Percentiles rank a stretch among this genome's conserved stretches.
phyloP scores from a whole-genome alignment of 2,888 invertebrate genomes.

The Pseudococcus longispinus region DNA sequence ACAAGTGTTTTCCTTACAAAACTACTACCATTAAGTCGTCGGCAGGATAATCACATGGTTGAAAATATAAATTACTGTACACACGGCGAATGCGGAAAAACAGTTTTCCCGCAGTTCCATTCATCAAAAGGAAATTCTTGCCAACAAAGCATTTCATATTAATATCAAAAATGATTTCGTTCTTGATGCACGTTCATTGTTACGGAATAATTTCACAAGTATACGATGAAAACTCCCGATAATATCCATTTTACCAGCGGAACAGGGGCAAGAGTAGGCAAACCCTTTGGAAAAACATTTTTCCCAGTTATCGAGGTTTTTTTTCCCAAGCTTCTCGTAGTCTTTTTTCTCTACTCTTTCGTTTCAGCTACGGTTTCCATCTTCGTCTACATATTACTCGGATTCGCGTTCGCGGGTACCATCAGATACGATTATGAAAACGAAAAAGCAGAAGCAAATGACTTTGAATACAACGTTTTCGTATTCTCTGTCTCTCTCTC shows the following conservation, averaged over 20 bases:
- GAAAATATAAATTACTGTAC: conserved; percentile 10
- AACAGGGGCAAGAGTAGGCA: not conserved
- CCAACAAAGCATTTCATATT: conserved; percentile 42
- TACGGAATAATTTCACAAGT: conserved; percentile 40
- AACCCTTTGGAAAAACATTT: conserved; percentile 54
- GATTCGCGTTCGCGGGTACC: not conserved
- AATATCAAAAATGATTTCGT: conserved; percentile 48
- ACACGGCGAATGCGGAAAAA: not conserved
- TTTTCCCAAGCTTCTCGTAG: not conserved
- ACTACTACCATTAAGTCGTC: not conserved
- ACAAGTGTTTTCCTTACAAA: conserved; percentile 21
- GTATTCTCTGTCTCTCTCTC: not conserved
- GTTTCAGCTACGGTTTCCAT: not conserved
- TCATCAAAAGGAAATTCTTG: conserved; percentile 30
- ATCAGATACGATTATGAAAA: conserved; percentile 51
- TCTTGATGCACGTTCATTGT: conserved; percentile 41
- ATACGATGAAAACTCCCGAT: conserved; percentile 45
- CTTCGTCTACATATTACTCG: not conserved
- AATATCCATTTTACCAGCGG: conserved; percentile 42
- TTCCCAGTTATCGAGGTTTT: conserved; percentile 45
- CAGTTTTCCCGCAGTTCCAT: conserved; percentile 12
- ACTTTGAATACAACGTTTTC: conserved; percentile 43
- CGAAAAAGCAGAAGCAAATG: conserved; percentile 35
- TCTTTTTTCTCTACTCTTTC: not conserved
- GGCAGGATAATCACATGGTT: conserved; percentile 25